A percentile compares a stretch with the other conserved stretches of the same genome.
These are phyloP conservation scores for Platerodrilus igneus DNA, from an alignment of 2,888 invertebrate species.

Conservation along the genomic window DNA sequence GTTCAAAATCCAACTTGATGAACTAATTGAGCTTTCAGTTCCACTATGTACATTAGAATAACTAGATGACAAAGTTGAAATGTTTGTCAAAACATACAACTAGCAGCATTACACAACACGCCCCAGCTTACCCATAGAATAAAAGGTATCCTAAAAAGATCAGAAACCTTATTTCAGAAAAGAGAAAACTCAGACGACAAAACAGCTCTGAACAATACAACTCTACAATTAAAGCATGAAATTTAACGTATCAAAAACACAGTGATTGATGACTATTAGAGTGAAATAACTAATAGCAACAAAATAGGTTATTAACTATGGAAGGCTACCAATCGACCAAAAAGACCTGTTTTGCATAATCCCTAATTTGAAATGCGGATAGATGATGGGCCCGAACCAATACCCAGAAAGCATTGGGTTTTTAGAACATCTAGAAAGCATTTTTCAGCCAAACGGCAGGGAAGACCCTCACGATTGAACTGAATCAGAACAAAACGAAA, in stretches of 20 bases:
- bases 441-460: constrained; percentile 6
- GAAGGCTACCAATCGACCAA: constrained; percentile 3
- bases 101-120: constrained; percentile 8
- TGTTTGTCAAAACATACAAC: constrained; percentile 10
- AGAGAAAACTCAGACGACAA: constrained; percentile 8
- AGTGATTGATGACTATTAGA: constrained; percentile 1
- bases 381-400: no score
- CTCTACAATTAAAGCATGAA: constrained; percentile 5
- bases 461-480: constrained; percentile 5
- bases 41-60: no score
- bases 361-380: constrained; percentile 5
- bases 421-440: constrained; percentile 6
- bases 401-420: no score
- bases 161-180: constrained; percentile 5
- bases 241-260: constrained; percentile 6
- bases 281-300: constrained; percentile 4
- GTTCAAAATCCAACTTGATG: constrained; percentile 1
- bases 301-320: constrained; percentile 6
- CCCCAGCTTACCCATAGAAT: background rate
- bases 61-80: constrained; percentile 7
- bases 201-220: constrained; percentile 6
- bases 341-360: constrained; percentile 5
- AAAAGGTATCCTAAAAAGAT: constrained; percentile 6
- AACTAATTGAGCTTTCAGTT: no score
- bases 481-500: background rate